Percentiles rank a stretch among this genome's conserved stretches.
These are phyloP conservation scores for Adineta ricciae DNA, from an alignment of 2,888 invertebrate genomes.

Conservation along the genomic window DNA sequence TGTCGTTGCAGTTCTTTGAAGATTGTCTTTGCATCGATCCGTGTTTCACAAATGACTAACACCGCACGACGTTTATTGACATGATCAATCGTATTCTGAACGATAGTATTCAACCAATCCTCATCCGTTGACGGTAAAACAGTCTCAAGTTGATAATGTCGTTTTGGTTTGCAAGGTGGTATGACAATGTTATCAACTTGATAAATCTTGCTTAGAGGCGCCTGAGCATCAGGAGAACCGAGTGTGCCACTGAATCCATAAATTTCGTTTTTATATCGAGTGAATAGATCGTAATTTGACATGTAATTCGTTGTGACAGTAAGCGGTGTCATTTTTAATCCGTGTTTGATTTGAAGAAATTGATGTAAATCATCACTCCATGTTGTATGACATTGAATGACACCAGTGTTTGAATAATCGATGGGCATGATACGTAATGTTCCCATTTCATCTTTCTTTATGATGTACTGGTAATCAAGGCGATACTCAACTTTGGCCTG, in stretches of 20 bases:
- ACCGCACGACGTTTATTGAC: constrained; percentile 30
- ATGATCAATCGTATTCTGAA: constrained; percentile 35
- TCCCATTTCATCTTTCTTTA: constrained; percentile 30
- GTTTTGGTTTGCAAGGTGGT: constrained; percentile 34
- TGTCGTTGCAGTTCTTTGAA: not conserved
- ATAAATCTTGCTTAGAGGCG: constrained; percentile 37
- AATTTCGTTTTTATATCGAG: constrained; percentile 32
- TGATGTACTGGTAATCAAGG: constrained; percentile 35
- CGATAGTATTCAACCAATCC: constrained; percentile 24
- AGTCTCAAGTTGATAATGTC: constrained; percentile 22
- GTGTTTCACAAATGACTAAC: constrained; percentile 34
- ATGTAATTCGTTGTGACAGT: constrained; percentile 36
- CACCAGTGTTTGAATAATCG: constrained; percentile 36
- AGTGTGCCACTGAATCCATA: constrained; percentile 41
- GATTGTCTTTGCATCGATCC: constrained; percentile 27
- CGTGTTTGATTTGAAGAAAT: constrained; percentile 37
- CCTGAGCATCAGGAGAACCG: constrained; percentile 38
- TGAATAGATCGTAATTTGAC: constrained; percentile 35
- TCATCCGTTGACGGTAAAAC: constrained; percentile 8
- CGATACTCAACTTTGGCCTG: constrained; percentile 34
- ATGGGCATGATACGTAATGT: constrained; percentile 34
- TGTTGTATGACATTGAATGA: constrained; percentile 35
- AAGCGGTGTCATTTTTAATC: constrained; percentile 34
- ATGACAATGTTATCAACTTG: constrained; percentile 33
- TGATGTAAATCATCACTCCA: constrained; percentile 37